Evolutionary conservation across 2,113 vertebrate genomes (phyloP), one percentile per base, ranked within the genome.

Genomic region (Otolemur garnettii): DNA sequence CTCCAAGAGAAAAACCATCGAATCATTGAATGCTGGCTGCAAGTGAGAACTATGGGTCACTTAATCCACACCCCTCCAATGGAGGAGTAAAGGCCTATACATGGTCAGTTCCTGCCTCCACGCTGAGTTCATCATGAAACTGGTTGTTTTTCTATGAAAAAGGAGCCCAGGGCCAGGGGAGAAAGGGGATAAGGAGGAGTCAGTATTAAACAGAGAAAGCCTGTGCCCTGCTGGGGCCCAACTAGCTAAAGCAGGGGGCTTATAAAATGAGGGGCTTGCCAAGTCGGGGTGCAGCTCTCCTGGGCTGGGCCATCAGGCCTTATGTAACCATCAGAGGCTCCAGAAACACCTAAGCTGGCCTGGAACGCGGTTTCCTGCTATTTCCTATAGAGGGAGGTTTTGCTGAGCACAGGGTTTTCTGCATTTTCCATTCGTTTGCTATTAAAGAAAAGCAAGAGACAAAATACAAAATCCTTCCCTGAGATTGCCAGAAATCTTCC

Each of bases 341-440:
- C 79, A 80, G 83, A 66, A 90, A 82, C 95, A 97, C 97, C 97
- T 97, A 69, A 66, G 60, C 87, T 91, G 94, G 90, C 84, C 53
- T 50, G 42, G 45, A 89, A 42, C 2, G 59, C 0, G 71, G 74
- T 95, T 97, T 94, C 79, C 91, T 94, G 96, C 86, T 94, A 82
- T 96, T 98, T 95, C 93, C 96, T 96, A 95, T 18, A 33, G 80
- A 82, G 62, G 21, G 69, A 94, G 69, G 66, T 94, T 97, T 92
- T 97, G 97, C 97, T 97, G 95, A 97, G 74, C 75, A 57, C 38
- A 84, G 80, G 33, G 1, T 33, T 97, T 97, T 97, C 91, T 96
- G 93, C 66, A 28, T 90, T 97, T 98, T 97, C 92, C 95, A 95
- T 84, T 57, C 96, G 1, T 78, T 90, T 90, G 88, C 91, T 94